Percentiles rank a stretch among this genome's conserved stretches.
These are phyloP conservation scores for Vireo altiloquus DNA, from an alignment of 2,113 vertebrate species.

Conservation along the genomic window DNA sequence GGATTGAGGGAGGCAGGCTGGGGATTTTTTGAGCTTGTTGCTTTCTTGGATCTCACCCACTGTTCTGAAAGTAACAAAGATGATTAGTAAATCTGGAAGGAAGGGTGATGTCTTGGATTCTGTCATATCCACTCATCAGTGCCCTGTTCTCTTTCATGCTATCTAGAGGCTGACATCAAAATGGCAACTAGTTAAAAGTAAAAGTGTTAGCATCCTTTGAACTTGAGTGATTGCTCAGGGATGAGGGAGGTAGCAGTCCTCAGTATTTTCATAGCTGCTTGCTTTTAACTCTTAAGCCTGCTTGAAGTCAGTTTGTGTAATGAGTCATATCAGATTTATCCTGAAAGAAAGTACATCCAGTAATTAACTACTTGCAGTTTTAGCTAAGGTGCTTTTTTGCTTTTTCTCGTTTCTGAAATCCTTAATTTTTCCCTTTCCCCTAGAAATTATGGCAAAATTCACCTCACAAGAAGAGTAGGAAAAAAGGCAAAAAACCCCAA, in stretches of 20 bases:
- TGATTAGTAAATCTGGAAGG: slow-evolving; percentile 28
- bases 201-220: slow-evolving; percentile 57
- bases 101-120: slow-evolving; percentile 18
- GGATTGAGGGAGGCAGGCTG: background rate
- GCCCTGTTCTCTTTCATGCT: slow-evolving; percentile 47
- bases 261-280: slow-evolving; percentile 44
- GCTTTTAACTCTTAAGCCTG: slow-evolving; percentile 40
- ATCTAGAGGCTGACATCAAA: slow-evolving; percentile 52
- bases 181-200: slow-evolving; percentile 70
- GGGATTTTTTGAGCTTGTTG: background rate
- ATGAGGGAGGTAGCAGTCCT: slow-evolving; percentile 23
- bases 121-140: background rate
- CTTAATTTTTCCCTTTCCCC: background rate
- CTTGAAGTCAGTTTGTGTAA: background rate
- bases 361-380: slow-evolving; percentile 18
- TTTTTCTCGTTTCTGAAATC: background rate
- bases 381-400: background rate
- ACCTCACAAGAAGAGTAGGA: background rate
- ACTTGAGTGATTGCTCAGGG: slow-evolving; percentile 38
- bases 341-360: background rate
- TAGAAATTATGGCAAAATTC: background rate
- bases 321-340: background rate
- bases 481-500: background rate
- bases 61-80: background rate
- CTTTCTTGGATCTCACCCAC: background rate